Percentiles rank a stretch among this genome's conserved stretches.
Conservation (phyloP, 1,140 invertebrate species). For the Anthonomus grandis region DNA sequence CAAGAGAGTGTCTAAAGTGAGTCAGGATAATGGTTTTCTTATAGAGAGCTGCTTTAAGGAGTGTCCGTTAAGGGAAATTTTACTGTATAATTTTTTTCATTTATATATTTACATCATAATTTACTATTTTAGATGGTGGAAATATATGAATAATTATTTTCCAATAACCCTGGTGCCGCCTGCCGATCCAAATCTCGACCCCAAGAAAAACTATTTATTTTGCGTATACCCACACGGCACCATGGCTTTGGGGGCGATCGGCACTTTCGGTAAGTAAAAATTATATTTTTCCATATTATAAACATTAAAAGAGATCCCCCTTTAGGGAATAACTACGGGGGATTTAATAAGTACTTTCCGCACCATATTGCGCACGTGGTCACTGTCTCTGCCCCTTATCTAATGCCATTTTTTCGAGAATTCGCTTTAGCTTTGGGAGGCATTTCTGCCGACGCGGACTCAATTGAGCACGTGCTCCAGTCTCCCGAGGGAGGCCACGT, state of each 20-base stretch:
- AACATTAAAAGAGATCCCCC: not conserved
- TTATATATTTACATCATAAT: no score
- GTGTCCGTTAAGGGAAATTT: no score
- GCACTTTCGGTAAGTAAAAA: slow-evolving; percentile 65
- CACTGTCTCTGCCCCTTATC: slow-evolving; percentile 78
- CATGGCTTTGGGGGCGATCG: slow-evolving; percentile 70
- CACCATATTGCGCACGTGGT: slow-evolving; percentile 69
- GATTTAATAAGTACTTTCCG: slow-evolving; percentile 74
- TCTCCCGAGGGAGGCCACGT: slow-evolving; percentile 57
- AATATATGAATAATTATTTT: slow-evolving; percentile 77
- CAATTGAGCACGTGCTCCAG: slow-evolving; percentile 52
- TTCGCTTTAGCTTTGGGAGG: slow-evolving; percentile 58
- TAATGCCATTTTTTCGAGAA: slow-evolving; percentile 79
- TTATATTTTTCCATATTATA: no score
- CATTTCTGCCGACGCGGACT: slow-evolving; percentile 57
- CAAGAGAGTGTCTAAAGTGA: no score
- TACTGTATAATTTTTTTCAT: no score
- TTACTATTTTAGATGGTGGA: slow-evolving; percentile 61
- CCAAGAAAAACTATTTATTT: slow-evolving; percentile 80
- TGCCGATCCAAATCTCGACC: slow-evolving; percentile 68
- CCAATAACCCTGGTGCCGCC: slow-evolving; percentile 81
- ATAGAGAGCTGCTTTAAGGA: no score
- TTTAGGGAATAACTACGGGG: slow-evolving; percentile 53
- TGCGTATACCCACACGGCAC: slow-evolving; percentile 89
- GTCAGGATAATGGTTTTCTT: no score